Percentiles rank a stretch among this genome's conserved stretches.
These are phyloP conservation scores for Alectoris magna DNA, from an alignment of 2,797 vertebrate species.

Conservation along the genomic window DNA sequence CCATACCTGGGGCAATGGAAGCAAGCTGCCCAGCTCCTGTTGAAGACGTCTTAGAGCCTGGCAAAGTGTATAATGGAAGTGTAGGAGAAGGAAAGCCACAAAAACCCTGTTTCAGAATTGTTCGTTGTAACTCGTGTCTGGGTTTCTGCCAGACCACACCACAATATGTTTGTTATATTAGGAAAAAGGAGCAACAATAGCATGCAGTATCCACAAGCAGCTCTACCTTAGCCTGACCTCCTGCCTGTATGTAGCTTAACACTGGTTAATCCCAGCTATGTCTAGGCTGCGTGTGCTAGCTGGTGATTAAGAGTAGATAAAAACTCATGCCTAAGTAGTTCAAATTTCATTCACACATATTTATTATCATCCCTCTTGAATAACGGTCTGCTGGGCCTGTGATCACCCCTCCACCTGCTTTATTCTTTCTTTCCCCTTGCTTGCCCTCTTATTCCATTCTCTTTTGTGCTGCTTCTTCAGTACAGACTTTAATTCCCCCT, in stretches of 20 bases:
- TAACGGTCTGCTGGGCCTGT: background rate
- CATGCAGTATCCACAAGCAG: background rate
- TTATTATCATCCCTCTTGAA: conserved; percentile 7
- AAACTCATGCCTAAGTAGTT: background rate
- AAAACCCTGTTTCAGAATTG: background rate
- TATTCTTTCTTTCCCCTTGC: background rate
- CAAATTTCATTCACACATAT: conserved; percentile 9
- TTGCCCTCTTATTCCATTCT: background rate
- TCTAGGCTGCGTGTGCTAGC: background rate
- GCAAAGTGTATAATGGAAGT: background rate
- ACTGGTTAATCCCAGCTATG: background rate
- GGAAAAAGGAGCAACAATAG: background rate
- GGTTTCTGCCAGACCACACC: background rate
- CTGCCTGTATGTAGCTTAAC: background rate
- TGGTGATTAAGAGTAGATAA: conserved; percentile 35
- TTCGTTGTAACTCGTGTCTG: background rate
- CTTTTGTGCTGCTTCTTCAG: background rate
- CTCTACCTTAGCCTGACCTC: background rate
- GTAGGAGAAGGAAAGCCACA: background rate
- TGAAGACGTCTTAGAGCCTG: background rate
- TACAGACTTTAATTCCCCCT: background rate
- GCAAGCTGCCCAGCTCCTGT: background rate
- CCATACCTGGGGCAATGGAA: background rate
- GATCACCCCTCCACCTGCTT: background rate
- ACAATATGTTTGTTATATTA: background rate